A percentile compares a stretch with the other conserved stretches of the same genome.
Conservation (phyloP, 2,888 invertebrate species). For the Elaeidobius kamerunicus region DNA sequence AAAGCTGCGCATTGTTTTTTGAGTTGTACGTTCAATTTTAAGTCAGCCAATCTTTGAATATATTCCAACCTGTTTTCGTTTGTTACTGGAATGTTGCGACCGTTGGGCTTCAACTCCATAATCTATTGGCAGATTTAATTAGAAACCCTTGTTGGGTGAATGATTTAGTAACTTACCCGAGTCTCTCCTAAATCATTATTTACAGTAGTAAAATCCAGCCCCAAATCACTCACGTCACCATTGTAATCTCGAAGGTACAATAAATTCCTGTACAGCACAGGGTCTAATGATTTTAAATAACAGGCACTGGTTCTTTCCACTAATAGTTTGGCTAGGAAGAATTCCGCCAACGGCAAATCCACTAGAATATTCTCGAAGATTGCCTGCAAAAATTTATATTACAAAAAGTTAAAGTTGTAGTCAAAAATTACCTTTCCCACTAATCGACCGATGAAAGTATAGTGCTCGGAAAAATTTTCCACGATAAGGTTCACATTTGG, state of each 20-base stretch:
- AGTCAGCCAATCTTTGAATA: constrained; percentile 93
- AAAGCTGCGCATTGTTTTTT: constrained; percentile 84
- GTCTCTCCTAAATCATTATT: constrained; percentile 76
- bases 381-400: constrained; percentile 59
- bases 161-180: constrained; percentile 8
- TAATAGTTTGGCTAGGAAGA: constrained; percentile 87
- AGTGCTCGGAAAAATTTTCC: constrained; percentile 84
- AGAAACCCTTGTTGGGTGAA: background rate
- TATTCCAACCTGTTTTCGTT: constrained; percentile 93
- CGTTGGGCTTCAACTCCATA: constrained; percentile 88
- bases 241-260: constrained; percentile 81
- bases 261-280: constrained; percentile 86
- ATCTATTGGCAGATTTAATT: constrained; percentile 53
- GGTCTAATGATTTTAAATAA: constrained; percentile 90
- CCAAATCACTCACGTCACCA: constrained; percentile 83
- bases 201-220: constrained; percentile 90
- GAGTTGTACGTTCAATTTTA: constrained; percentile 89
- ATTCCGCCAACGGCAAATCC: constrained; percentile 93
- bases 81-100: constrained; percentile 86
- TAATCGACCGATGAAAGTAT: constrained; percentile 84
- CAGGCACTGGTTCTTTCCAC: constrained; percentile 78
- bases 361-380: constrained; percentile 75
- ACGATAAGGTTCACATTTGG: constrained; percentile 86
- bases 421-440: constrained; percentile 40
- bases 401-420: background rate